Percentiles rank a stretch among this genome's conserved stretches.
phyloP scores from a whole-genome alignment of 1,140 invertebrate species.

The Musca vetustissima region DNA sequence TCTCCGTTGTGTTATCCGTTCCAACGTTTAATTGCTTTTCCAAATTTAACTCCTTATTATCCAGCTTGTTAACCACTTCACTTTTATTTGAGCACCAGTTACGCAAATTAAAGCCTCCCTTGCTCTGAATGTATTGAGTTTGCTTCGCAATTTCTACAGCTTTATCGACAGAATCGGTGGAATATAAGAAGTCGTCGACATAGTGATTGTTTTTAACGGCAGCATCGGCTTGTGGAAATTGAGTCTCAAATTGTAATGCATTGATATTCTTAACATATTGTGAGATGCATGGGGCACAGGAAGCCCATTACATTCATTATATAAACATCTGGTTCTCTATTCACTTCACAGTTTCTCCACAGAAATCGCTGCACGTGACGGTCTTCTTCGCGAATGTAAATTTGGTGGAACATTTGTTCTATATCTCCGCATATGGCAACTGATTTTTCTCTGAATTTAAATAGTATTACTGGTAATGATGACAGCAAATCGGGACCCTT shows the following conservation, averaged over 20 bases:
- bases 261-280: conserved; percentile 12
- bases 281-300: conserved; percentile 4
- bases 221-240: neutral
- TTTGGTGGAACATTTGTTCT: too few species aligned
- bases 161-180: neutral
- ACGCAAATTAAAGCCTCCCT: conserved; percentile 32
- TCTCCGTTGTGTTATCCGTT: neutral
- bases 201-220: neutral
- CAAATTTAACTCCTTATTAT: neutral
- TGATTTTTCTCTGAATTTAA: conserved; percentile 1
- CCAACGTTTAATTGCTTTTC: neutral
- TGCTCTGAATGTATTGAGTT: conserved; percentile 32
- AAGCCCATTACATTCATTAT: conserved; percentile 2
- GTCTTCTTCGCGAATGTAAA: conserved; percentile 22
- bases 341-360: conserved; percentile 12
- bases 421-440: conserved; percentile 15
- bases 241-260: neutral
- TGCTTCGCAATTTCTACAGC: conserved; percentile 25
- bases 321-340: conserved; percentile 11
- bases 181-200: neutral
- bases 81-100: conserved; percentile 25
- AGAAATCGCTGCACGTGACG: neutral
- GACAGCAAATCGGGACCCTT: conserved; percentile 7
- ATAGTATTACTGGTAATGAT: neutral
- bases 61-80: neutral